Base-by-base conservation (phyloP, 2,113 vertebrate species). In the Nycticryphes semicollaris region DNA sequence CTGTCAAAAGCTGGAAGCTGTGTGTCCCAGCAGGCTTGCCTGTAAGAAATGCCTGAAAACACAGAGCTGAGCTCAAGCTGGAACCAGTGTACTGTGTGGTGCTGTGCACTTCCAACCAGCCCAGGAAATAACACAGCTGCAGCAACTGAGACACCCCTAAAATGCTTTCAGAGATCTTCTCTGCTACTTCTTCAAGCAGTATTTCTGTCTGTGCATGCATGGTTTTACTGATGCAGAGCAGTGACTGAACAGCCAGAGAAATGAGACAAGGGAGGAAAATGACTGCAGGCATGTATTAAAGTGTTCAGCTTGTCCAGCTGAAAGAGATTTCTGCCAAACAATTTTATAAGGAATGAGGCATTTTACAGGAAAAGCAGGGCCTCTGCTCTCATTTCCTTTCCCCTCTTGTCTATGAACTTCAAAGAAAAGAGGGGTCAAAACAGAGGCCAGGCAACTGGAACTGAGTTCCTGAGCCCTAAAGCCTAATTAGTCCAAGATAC, bases 351-450 rank as follows among this genome's bases (percentile, higher is more conserved):
- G 93, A 95, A 94, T 64, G 39, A 95, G 62, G 77, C 74, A 87
- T 89, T 95, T 87, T 94, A 87, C 84, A 95, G 96, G 94, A 96
- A 96, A 94, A 96, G 77, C 51, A 64, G 94, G 94, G 96, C 95
- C 95, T 96, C 96, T 94, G 72, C 31, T 84, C 89, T 96, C 93
- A 95, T 96, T 96, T 97, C 96, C 95, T 96, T 72, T 95, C 89
- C 66, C 56, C 66, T 94, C 77, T 96, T 91, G 66, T 95, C 69
- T 35, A 39, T 17, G 69, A 84, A 94, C 91, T 95, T 97, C 96
- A 95, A 95, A 96, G 89, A 74, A 92, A 89, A 94, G 35, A 89
- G 30, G 80, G 96, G 94, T 97, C 96, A 95, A 94, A 91, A 92
- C 80, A 87, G 69, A 92, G 95, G 86, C 89, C 93, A 95, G 54